Percentiles rank a stretch among this genome's conserved stretches.
Evolutionary conservation across 2,113 vertebrate species (phyloP).

Genomic region (Aleadryas rufinucha): DNA sequence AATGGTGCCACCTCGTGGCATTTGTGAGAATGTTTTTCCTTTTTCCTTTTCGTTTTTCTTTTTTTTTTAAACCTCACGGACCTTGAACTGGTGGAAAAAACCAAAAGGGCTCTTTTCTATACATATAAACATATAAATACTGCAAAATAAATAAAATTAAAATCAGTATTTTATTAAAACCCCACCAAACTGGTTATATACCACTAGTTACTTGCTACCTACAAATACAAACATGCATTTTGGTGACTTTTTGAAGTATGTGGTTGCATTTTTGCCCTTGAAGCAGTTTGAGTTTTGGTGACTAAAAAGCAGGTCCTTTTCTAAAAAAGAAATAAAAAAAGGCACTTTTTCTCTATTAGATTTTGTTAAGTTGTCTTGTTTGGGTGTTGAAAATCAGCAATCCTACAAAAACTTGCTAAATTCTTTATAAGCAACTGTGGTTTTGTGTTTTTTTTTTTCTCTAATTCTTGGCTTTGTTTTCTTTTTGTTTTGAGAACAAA

Average conservation of each 20-base stretch:
- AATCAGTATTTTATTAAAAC: not conserved
- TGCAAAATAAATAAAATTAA: not conserved
- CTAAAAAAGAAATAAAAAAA: not conserved
- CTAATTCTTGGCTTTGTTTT: not conserved
- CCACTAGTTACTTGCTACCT: not conserved
- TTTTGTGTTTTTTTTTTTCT: not conserved
- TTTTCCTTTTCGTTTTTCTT: not conserved
- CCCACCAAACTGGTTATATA: accelerated
- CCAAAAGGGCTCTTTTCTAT: not conserved
- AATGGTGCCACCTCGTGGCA: constrained; percentile 65
- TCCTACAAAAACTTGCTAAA: not conserved
- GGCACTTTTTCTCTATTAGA: accelerated
- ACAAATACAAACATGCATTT: not conserved
- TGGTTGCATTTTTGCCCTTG: not conserved
- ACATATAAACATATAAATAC: not conserved
- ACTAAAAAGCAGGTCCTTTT: not conserved
- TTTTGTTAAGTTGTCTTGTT: not conserved
- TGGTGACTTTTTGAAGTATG: not conserved
- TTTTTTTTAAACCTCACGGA: not conserved
- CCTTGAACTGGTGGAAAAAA: not conserved
- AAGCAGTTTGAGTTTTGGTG: not conserved
- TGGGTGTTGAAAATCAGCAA: not conserved
- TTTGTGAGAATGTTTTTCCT: not conserved
- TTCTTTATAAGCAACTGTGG: not conserved
- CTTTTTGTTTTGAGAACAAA: not conserved